Evolutionary conservation across 2,888 invertebrate genomes (phyloP), one percentile per base, ranked within the genome.

Genomic region (Sepiola atlantica): DNA sequence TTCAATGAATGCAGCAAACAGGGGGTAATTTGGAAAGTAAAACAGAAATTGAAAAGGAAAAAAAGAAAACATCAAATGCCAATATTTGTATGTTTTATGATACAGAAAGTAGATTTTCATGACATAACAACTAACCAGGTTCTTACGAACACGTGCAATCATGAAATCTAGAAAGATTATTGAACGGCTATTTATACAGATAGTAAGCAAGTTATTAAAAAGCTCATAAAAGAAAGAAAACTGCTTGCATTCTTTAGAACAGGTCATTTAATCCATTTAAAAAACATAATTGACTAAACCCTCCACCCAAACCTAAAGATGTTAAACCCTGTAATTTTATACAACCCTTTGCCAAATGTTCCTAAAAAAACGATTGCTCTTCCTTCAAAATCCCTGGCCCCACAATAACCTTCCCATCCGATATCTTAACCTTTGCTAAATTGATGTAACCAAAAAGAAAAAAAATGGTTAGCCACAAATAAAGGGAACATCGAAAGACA

Each of bases 371-470:
- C 45, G 77, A 77, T 77, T 77, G 77, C n/a, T 28, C 24, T 45
- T 61, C 21, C 28, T 18, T 32, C 77, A n/a, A 45, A 45, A 4
- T 18, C n/a, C n/a, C 77, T 32, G n/a, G 32, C n/a, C 16, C n/a
- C 14, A 45, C 45, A 77, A 77, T 14, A 77, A 77, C 77, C n/a
- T 77, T 77, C 77, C n/a, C 77, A 77, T 77, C 77, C 77, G n/a
- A 77, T 77, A 77, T 77, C 77, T n/a, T n/a, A 77, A 77, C 77
- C 77, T 77, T 77, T 77, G 77, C 77, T 77, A 77, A 77, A 77
- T 77, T 77, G 77, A 77, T 77, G 77, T 77, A n/a, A 77, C 77
- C 14, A 77, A 77, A 77, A 77, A n/a, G 77, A 77, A n/a, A n/a
- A n/a, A n/a, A 77, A 77, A 77, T 77, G 77, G 14, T 77, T 77